A percentile compares a stretch with the other conserved stretches of the same genome.
Evolutionary conservation across 2,888 invertebrate species (phyloP).

Genomic region (Catotricha subobsoleta): DNA sequence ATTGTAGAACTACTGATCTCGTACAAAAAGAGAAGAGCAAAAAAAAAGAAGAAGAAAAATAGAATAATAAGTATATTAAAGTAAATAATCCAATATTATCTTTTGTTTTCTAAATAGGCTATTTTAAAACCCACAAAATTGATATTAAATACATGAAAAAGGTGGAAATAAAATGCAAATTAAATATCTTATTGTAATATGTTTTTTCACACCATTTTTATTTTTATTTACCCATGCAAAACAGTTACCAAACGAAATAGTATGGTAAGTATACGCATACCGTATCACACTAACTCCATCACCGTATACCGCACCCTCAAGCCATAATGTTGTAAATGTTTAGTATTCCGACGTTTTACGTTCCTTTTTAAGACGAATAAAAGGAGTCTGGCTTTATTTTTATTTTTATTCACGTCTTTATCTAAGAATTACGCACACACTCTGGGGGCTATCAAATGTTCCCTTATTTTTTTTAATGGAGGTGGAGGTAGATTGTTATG

Average conservation of each 20-base stretch:
- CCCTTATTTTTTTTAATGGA: neutral
- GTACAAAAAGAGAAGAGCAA: neutral
- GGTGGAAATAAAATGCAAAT: conserved; percentile 8
- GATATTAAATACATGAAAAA: conserved; percentile 4
- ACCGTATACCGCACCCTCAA: neutral
- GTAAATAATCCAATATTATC: too few species aligned
- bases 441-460: conserved; percentile 8
- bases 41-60: neutral
- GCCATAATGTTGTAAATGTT: conserved; percentile 6
- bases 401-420: conserved; percentile 11
- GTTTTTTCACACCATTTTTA: conserved; percentile 8
- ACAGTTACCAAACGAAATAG: neutral
- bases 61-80: neutral
- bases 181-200: conserved; percentile 7
- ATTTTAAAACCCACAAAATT: conserved; percentile 6
- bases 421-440: conserved; percentile 10
- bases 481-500: conserved; percentile 1
- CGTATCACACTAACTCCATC: neutral
- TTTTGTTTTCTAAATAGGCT: too few species aligned
- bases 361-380: conserved; percentile 6
- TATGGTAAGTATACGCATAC: neutral
- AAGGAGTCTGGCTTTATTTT: conserved; percentile 10
- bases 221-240: neutral
- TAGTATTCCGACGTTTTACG: conserved; percentile 9
- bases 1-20: neutral